These are phyloP conservation scores for Mesocricetus auratus DNA, from an alignment of 2,113 vertebrate genomes.

Conservation along the genomic window DNA sequence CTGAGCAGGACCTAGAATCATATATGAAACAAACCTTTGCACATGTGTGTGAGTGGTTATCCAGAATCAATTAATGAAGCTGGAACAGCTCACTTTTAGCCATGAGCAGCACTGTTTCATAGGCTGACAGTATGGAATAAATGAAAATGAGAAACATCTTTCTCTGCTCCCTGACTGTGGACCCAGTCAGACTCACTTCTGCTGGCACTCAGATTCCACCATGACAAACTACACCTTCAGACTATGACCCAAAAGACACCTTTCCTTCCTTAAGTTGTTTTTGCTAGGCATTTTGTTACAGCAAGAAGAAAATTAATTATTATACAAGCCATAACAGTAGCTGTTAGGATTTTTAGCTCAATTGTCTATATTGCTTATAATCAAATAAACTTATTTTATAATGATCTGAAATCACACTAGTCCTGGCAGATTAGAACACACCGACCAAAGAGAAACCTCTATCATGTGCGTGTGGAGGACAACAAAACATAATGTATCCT, in stretches of 20 bases:
- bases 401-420: neutral
- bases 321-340: neutral
- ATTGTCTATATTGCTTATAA: neutral
- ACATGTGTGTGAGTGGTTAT: neutral
- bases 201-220: too few relatives aligned
- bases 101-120: neutral
- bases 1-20: neutral
- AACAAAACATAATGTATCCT: too few relatives aligned
- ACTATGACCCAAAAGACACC: too few relatives aligned
- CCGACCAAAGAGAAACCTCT: neutral
- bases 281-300: neutral
- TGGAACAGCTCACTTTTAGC: neutral
- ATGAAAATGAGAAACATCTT: neutral
- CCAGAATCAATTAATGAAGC: too few relatives aligned
- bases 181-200: neutral
- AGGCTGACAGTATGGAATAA: neutral
- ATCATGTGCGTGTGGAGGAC: neutral
- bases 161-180: too few relatives aligned
- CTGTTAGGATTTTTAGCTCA: neutral
- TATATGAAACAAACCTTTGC: neutral
- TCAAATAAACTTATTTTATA: neutral
- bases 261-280: neutral
- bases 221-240: too few relatives aligned
- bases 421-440: neutral
- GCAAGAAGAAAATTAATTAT: neutral